phyloP scores from a whole-genome alignment of 1,140 invertebrate genomes.

The Caenorhabditis tropicalis region DNA sequence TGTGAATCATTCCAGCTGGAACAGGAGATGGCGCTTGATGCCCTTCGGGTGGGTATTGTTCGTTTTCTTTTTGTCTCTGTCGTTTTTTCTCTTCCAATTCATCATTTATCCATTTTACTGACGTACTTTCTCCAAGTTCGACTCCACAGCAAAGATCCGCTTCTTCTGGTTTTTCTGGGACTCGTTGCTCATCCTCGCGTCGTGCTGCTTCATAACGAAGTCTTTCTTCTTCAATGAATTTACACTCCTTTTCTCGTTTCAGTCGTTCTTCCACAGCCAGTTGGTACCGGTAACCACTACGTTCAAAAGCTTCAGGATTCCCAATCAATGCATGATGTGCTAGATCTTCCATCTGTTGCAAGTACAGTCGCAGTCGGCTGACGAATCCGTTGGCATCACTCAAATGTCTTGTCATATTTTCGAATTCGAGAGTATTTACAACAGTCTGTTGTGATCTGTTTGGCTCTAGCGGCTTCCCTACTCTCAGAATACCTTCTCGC shows the following conservation, averaged over 20 bases:
- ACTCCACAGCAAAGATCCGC: background rate
- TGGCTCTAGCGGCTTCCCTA: background rate
- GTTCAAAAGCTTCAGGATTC: background rate
- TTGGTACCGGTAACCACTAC: background rate
- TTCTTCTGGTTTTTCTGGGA: background rate
- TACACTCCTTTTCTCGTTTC: background rate
- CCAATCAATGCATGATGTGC: background rate
- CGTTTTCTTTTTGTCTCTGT: background rate
- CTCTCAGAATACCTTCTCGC: constrained; percentile 2
- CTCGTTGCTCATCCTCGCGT: background rate
- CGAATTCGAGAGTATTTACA: background rate
- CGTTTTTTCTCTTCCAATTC: background rate
- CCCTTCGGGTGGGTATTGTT: background rate
- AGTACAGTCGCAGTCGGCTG: background rate
- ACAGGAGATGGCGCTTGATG: constrained; percentile 16
- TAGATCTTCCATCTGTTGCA: constrained; percentile 27
- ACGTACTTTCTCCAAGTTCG: background rate
- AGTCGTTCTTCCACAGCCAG: constrained; percentile 7
- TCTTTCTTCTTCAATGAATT: background rate
- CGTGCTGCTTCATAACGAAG: background rate
- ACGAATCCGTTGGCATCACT: background rate
- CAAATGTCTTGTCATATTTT: constrained; percentile 14
- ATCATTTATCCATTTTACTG: background rate
- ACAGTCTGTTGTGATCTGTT: background rate
- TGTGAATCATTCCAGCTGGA: constrained; percentile 27